Evolutionary conservation across 2,888 invertebrate species (phyloP).

Genomic region (Papilio gigon): DNA sequence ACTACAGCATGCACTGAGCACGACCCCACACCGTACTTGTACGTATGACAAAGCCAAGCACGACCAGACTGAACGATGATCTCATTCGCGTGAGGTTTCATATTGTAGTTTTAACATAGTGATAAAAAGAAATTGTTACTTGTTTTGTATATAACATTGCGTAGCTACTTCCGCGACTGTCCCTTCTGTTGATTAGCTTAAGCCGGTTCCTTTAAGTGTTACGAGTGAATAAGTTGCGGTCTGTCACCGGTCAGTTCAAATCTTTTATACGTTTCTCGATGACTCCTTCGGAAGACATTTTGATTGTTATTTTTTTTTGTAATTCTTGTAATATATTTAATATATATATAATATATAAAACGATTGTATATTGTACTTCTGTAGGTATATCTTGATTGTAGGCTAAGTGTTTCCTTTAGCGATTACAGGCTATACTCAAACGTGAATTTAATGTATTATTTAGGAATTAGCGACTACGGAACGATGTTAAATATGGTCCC

Average conservation of each 20-base stretch:
- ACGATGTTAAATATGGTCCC: conserved; percentile 60
- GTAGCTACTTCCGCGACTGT: conserved; percentile 55
- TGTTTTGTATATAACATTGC: conserved; percentile 77
- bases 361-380: conserved; percentile 66
- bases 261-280: conserved; percentile 46
- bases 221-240: conserved; percentile 53
- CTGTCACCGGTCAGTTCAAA: conserved; percentile 69
- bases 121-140: conserved; percentile 62
- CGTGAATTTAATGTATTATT: conserved; percentile 71
- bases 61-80: conserved; percentile 66
- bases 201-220: conserved; percentile 63
- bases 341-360: conserved; percentile 62
- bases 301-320: conserved; percentile 55
- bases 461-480: conserved; percentile 58
- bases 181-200: conserved; percentile 61
- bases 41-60: conserved; percentile 24
- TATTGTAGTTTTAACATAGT: conserved; percentile 58
- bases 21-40: background rate
- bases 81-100: conserved; percentile 57
- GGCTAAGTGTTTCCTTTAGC: conserved; percentile 74
- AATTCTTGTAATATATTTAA: conserved; percentile 68
- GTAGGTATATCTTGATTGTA: conserved; percentile 64
- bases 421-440: conserved; percentile 74
- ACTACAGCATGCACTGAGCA: conserved; percentile 50
- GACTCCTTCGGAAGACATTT: conserved; percentile 31